These are phyloP conservation scores for Agrenia bidenticulata DNA, from an alignment of 2,888 invertebrate species.

Conservation along the genomic window DNA sequence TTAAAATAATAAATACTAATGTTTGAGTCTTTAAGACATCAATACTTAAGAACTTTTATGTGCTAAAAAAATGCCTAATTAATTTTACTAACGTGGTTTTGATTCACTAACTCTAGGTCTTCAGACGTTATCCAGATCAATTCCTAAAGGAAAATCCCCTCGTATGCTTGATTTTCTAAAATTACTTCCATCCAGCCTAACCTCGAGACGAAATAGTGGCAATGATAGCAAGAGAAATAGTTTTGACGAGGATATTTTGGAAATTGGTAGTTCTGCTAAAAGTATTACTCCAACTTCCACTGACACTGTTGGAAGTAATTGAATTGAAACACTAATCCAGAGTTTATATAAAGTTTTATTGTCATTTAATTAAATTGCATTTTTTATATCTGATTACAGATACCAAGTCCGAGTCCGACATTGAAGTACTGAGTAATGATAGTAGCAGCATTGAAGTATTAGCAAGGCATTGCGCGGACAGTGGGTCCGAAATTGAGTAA, in stretches of 20 bases:
- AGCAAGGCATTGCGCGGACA: conserved; percentile 45
- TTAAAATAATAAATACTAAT: not conserved
- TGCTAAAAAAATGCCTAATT: no score
- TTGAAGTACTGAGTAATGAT: conserved; percentile 51
- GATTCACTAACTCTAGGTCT: conserved; percentile 16
- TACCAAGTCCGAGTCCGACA: conserved; percentile 51
- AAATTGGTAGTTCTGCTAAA: not conserved
- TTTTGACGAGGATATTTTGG: conserved; percentile 1
- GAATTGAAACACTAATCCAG: not conserved
- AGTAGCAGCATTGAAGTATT: conserved; percentile 53
- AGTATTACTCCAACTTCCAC: conserved; percentile 2
- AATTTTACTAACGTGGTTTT: no score
- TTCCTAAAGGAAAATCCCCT: conserved; percentile 40
- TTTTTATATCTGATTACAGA: conserved; percentile 35
- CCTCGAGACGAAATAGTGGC: conserved; percentile 18
- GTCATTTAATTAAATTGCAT: no score
- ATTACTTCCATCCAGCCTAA: conserved; percentile 40
- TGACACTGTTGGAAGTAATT: conserved; percentile 8
- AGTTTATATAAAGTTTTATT: not conserved
- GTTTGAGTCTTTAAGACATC: not conserved
- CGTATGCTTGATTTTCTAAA: conserved; percentile 36
- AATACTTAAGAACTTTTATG: no score
- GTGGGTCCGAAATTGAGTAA: conserved; percentile 50
- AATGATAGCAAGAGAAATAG: not conserved
- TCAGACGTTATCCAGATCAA: conserved; percentile 31